Base-by-base conservation (phyloP, 1,140 invertebrate genomes). In the Drosophila nigromelanica region DNA sequence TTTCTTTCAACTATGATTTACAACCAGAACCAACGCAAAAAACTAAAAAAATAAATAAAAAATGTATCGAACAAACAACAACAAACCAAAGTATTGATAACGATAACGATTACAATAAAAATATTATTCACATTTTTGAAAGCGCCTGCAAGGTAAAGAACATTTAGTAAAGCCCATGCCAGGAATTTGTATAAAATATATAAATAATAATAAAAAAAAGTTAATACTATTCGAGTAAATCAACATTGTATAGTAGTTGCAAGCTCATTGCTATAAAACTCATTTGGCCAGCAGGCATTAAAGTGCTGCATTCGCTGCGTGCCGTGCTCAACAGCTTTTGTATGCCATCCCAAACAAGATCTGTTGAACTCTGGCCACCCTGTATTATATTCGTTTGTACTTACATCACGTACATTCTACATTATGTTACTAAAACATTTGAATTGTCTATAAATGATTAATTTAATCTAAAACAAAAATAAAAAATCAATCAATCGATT, bases 51-150 rank as follows among this genome's bases (percentile, higher is more conserved):
- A 51, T 35, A 59, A 50, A 4, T 18, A 1, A 18, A 52, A 70
- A 78, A 15, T 14, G n/a, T 52, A 33, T n/a, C 45, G 51, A 66
- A 50, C 61, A 73, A 87, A 86, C 81, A 78, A 74, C 64, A 86
- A 86, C 80, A 85, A 85, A 85, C 80, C 80, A 85, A 85, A 85
- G 68, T 47, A 54, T 40, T 76, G 21, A 58, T 35, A 72, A 66
- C 27, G 51, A 43, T 54, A 73, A 68, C 50, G 50, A 68, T 72
- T 72, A 24, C 39, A 64, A 18, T 58, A 18, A 37, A 52, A 48
- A 40, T 63, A 50, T 56, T n/a, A 18, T 39, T 64, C 51, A 64
- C 47, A 80, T 75, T 64, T 72, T 70, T 71, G 10, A 15, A 73
- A 60, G 47, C 48, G 62, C 30, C 35, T 43, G 24, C 37, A 55